Conservation (phyloP, 2,113 vertebrate genomes). For the Todiramphus chloris region DNA sequence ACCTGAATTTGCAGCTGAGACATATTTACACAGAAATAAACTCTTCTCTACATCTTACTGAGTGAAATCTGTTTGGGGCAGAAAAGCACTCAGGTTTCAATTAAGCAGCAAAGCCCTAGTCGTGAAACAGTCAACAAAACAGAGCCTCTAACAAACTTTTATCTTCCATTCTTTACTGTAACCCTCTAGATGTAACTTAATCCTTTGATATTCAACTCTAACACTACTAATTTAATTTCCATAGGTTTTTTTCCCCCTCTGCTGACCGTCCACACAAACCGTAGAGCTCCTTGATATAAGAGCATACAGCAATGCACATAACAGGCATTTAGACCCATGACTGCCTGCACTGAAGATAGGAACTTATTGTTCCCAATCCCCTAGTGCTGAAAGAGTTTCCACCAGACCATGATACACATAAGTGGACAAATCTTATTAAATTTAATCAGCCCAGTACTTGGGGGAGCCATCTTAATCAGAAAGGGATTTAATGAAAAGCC, state of each 20-base stretch:
- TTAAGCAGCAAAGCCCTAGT: neutral
- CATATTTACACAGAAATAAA: neutral
- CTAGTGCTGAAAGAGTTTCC: constrained; percentile 65
- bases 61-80: neutral
- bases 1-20: neutral
- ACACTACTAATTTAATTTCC: neutral
- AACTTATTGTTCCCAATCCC: constrained; percentile 23
- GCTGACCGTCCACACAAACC: neutral
- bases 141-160: neutral
- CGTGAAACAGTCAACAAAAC: neutral
- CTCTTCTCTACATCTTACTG: neutral
- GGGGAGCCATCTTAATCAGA: constrained; percentile 74
- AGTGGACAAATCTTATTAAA: constrained; percentile 74
- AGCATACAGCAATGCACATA: neutral
- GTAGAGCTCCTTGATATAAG: neutral
- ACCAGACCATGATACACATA: constrained; percentile 55
- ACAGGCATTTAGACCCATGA: neutral
- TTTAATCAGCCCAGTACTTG: constrained; percentile 67
- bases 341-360: neutral
- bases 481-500: constrained; percentile 77
- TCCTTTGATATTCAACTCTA: neutral
- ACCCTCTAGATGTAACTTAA: neutral
- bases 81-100: neutral
- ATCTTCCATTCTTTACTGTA: neutral
- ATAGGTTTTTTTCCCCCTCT: neutral